Conservation (phyloP, 2,888 invertebrate species). For the Morpho helenor region DNA sequence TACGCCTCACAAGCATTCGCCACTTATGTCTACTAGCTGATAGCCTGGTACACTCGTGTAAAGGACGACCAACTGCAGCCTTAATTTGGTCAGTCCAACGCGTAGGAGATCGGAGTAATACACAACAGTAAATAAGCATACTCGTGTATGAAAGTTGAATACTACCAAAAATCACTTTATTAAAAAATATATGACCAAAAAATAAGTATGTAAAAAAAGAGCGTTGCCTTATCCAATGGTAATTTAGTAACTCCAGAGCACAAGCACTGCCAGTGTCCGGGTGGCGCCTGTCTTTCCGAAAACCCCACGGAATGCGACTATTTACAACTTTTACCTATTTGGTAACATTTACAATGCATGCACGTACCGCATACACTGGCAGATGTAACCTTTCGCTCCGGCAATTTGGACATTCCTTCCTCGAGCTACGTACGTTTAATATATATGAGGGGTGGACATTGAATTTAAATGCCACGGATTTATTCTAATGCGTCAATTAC, state of each 20-base stretch:
- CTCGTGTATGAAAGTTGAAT: too few relatives aligned
- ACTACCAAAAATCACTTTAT: too few relatives aligned
- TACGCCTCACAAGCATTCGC: too few relatives aligned
- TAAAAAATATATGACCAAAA: too few relatives aligned
- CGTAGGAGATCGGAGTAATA: too few relatives aligned
- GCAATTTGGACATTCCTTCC: slow-evolving; percentile 36
- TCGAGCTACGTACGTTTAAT: slow-evolving; percentile 17
- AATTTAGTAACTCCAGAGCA: slow-evolving; percentile 25
- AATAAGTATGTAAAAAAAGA: too few relatives aligned
- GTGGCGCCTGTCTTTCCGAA: slow-evolving; percentile 67
- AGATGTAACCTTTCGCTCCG: slow-evolving; percentile 51
- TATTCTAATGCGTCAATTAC: not conserved
- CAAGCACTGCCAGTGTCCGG: slow-evolving; percentile 32
- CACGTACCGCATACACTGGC: slow-evolving; percentile 49
- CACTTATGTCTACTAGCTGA: too few relatives aligned
- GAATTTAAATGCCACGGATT: slow-evolving; percentile 7
- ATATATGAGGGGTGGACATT: slow-evolving; percentile 7
- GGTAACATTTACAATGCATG: slow-evolving; percentile 67
- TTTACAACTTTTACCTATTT: slow-evolving; percentile 77
- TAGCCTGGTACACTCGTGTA: too few relatives aligned
- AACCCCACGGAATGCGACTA: slow-evolving; percentile 70
- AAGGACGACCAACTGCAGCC: too few relatives aligned
- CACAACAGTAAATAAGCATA: too few relatives aligned
- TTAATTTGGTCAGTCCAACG: too few relatives aligned
- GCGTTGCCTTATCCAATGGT: slow-evolving; percentile 27